Percentiles rank a stretch among this genome's conserved stretches.
Conservation (phyloP, 2,797 vertebrate genomes). For the Salmo trutta region DNA sequence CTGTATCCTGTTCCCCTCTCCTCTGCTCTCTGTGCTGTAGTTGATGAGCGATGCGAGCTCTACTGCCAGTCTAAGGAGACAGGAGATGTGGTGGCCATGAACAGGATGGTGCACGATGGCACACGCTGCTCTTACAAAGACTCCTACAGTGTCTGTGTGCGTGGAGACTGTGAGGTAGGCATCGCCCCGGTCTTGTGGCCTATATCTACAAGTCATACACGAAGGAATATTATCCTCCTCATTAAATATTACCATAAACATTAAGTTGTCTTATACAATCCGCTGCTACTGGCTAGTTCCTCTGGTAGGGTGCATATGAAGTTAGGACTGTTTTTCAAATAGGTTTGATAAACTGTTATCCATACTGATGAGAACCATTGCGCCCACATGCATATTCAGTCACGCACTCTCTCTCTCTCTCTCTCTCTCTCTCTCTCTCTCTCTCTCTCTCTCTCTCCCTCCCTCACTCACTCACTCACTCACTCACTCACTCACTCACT, state of each 20-base stretch:
- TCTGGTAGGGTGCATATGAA: background rate
- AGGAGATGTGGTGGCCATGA: constrained; percentile 86
- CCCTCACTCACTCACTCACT: no score
- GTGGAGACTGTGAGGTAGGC: constrained; percentile 91
- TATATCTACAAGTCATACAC: background rate
- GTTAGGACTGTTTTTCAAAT: background rate
- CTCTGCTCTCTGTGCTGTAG: constrained; percentile 59
- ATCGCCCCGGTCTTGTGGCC: background rate
- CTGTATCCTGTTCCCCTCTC: background rate
- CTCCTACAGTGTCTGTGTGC: constrained; percentile 88
- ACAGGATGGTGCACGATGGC: constrained; percentile 92
- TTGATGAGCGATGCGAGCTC: constrained; percentile 89
- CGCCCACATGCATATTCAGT: background rate
- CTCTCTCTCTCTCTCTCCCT: no score
- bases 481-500: no score
- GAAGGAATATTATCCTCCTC: background rate
- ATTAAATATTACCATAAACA: background rate
- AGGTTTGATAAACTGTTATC: background rate
- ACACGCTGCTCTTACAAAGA: constrained; percentile 94
- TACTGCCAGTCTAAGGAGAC: constrained; percentile 90
- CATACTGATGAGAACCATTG: background rate
- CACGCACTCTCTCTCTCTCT: background rate
- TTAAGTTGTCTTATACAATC: background rate
- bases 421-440: no score
- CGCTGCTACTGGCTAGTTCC: background rate